phyloP scores from a whole-genome alignment of 2,888 invertebrate species.

The Archaeoteleia sp. region DNA sequence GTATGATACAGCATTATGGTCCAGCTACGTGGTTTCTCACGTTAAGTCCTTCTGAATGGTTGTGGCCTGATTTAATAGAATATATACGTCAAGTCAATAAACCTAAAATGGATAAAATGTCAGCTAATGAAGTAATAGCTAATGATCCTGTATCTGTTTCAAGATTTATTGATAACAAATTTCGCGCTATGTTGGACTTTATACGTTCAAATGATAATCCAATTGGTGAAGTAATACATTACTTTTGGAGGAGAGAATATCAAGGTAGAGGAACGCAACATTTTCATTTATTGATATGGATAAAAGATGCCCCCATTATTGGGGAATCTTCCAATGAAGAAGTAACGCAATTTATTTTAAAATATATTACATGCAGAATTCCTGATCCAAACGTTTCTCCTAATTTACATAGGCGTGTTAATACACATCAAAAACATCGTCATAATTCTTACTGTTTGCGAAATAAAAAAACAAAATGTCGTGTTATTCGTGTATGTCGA shows the following conservation, averaged over 20 bases:
- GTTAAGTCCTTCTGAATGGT: conserved; percentile 56
- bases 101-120: conserved; percentile 44
- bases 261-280: conserved; percentile 56
- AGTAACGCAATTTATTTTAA: conserved; percentile 56
- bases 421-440: conserved; percentile 58
- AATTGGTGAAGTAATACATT: conserved; percentile 54
- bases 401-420: too few relatives aligned
- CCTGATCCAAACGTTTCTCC: conserved; percentile 56
- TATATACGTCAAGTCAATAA: conserved; percentile 59
- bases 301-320: conserved; percentile 59
- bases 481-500: too few relatives aligned
- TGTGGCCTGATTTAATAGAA: conserved; percentile 60
- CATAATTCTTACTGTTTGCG: conserved; percentile 60
- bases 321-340: conserved; percentile 54
- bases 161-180: conserved; percentile 64
- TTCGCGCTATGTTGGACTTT: conserved; percentile 61
- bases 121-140: conserved; percentile 58
- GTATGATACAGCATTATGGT: conserved; percentile 57
- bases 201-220: conserved; percentile 42
- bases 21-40: conserved; percentile 59
- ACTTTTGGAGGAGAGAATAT: conserved; percentile 57
- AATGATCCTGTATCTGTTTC: conserved; percentile 66
- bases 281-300: conserved; percentile 62
- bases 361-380: conserved; percentile 58
- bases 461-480: conserved; percentile 38